Evolutionary conservation across 2,888 invertebrate species (phyloP), one percentile per base, ranked within the genome.

Genomic region (Drosophila eohydei): DNA sequence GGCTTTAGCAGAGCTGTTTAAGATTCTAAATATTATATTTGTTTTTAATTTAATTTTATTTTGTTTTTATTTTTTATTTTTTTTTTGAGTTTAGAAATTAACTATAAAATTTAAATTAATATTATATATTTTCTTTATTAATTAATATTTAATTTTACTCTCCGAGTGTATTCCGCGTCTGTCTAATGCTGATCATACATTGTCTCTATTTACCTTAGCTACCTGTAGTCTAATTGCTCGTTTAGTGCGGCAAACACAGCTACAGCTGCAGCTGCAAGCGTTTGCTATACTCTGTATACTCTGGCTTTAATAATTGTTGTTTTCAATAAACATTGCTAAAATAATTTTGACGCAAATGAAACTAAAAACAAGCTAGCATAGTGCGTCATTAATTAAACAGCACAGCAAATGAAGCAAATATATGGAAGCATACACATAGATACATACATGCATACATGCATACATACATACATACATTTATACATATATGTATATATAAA

Each of bases 371-470:
- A 67, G 68, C 57, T 63, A 73, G 43, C 52, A 71, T 40, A 78
- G 76, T 86, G 84, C 84, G 84, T 84, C 84, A 84, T 81, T 81
- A 77, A 87, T 87, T 75, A 81, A 81, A 77, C 68, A 81, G 54
- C 56, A 59, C 60, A 61, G 62, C 64, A 69, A 82, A 55, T 74
- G 61, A 74, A 79, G 44, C 60, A 52, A 16, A 48, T 48, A 48
- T n/a, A 48, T 46, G 9, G 28, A 8, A 9, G 4, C 28, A 48
- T 41, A 8, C 26, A 21, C 12, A 34, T 6, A 51, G 12, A 7
- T 4, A 12, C 5, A 30, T 9, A 46, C n/a, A 4, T 8, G 28
- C 8, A 12, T 2, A 36, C 3, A 36, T 36, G 0, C 5, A 9
- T 41, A 44, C 12, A 14, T 9, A 46, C n/a, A 4, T 8, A 46